Base-by-base conservation (phyloP, 2,113 vertebrate genomes). In the Nyctereutes procyonoides region DNA sequence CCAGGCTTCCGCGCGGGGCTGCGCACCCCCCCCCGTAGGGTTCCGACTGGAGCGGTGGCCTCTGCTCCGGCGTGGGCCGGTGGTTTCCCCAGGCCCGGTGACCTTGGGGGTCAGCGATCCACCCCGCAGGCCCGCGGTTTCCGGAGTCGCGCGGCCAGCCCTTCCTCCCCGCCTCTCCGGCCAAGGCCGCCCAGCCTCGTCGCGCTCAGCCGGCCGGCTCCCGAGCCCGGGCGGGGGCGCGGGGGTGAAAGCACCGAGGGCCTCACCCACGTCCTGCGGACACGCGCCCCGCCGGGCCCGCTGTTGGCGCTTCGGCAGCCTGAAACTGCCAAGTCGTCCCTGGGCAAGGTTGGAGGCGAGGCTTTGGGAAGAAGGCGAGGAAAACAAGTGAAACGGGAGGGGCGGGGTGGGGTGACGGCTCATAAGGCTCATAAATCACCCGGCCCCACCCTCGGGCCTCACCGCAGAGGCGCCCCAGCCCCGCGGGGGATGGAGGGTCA, bases 361-460 rank as follows among this genome's bases (percentile, higher is more conserved):
- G 96, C 86, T 92, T 83, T 85, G 80, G 81, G 62, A 62, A 88
- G 93, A 65, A 89, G 90, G 81, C 85, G 76, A 95, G 77, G 97
- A 97, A 98, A 98, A 98, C 96, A 97, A 98, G 97, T 98, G 97
- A 97, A 98, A 97, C 87, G 96, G 97, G 97, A 96, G 97, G 94
- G 98, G 97, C 95, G 74, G 97, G 95, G 92, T 92, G 95, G 94
- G 95, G 96, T 92, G 97, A 97, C 28, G 93, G 97, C 92, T 97
- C 96, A 65, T 98, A 98, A 98, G 93, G 97, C 92, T 97, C 96
- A 65, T 98, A 98, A 98, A 98, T 98, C 97, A 98, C 90, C 95
- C 87, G 87, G 95, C 98, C 94, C 97, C 97, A 98, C 96, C 96
- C 97, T 95, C 79, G 19, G 93, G 91, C 93, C 91, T 93, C 96